Base-by-base conservation (phyloP, 2,113 vertebrate genomes). In the Lepus timidus region DNA sequence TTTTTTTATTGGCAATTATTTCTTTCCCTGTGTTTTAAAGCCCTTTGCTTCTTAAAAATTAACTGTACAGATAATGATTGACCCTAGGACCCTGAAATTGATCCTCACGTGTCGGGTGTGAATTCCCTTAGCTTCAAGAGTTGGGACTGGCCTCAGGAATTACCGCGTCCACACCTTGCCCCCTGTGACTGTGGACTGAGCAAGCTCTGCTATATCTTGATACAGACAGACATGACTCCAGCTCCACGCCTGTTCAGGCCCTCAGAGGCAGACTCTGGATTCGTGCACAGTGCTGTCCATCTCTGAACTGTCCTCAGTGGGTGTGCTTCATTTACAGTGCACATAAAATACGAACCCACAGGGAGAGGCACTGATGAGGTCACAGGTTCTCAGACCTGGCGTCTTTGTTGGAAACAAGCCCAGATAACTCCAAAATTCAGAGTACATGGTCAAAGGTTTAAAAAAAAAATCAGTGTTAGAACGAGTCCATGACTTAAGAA, bases 61-160 rank as follows among this genome's bases (percentile, higher is more conserved):
- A 86, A 76, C 39, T 93, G 71, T 2, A 64, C 36, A 79, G 58
- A 74, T 44, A 70, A 64, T 94, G 86, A 49, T 62, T 74, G 62
- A 65, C 36, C 64, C 64, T 78, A 39, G 36, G 58, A 55, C 61
- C 75, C 78, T 78, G 25, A 78, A 84, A 71, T 76, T 9, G 29
- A 12, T 86, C 39, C 6, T 58, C 6, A 55, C 83, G 36, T 20
- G 51, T 44, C 51, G 62, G 9, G 29, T 13, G 64, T 64, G 64
- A 44, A 33, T 75, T 39, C 19, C 52, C 31, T 73, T 68, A 12
- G n/a, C 36, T 79, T 75, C 2, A 7, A 3, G 49, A 11, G 22
- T 16, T 39, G 22, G 55, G 71, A 49, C 10, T 17, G 17, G 9
- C 52, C 83, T 82, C 33, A 74, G 88, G 22, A 90, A 19, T 9